phyloP scores from a whole-genome alignment of 2,113 vertebrate genomes.

The Mus musculus region DNA sequence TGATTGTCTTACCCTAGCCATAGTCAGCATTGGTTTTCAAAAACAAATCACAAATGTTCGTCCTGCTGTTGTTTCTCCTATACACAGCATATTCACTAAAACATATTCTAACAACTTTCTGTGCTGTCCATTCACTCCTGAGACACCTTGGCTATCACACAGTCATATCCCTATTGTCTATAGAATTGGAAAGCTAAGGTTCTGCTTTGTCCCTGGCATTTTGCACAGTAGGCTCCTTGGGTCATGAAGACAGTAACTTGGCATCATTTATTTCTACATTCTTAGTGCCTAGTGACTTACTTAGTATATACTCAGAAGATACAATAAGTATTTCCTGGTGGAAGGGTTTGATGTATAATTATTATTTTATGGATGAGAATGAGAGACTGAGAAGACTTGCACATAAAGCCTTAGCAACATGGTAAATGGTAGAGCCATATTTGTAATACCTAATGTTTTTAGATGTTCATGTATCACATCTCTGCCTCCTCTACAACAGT shows the following conservation, averaged over 20 bases:
- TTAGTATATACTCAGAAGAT: not conserved
- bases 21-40: not conserved
- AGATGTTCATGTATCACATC: not conserved
- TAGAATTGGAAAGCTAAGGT: not conserved
- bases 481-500: not conserved
- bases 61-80: not conserved
- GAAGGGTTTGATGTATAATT: not conserved
- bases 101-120: not conserved
- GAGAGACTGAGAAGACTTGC: not conserved
- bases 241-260: not conserved
- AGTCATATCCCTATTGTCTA: not conserved
- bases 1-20: not conserved
- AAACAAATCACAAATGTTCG: not conserved
- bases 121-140: rapidly evolving
- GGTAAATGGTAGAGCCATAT: not conserved
- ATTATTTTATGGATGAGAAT: not conserved
- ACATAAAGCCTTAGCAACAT: not conserved
- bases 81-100: not conserved
- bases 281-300: not conserved
- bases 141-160: not conserved
- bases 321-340: not conserved
- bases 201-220: not conserved
- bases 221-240: not conserved
- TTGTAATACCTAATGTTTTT: not conserved
- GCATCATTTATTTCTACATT: not conserved